A percentile compares a stretch with the other conserved stretches of the same genome.
Evolutionary conservation across 2,113 vertebrate genomes (phyloP).

Genomic region (Tragulus kanchil): DNA sequence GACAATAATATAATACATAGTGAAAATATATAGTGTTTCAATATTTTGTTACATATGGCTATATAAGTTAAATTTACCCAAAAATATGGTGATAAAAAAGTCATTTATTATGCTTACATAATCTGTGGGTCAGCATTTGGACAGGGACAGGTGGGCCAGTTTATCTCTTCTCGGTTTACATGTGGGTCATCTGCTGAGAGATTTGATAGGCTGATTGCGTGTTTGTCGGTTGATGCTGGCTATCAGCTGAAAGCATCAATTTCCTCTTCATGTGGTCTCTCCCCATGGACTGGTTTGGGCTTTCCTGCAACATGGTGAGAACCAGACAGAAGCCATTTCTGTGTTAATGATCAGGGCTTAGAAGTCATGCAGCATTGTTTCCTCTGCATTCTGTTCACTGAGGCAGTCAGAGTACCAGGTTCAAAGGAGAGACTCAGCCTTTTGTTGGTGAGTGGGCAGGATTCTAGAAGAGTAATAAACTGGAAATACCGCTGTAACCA

Average conservation of each 20-base stretch:
- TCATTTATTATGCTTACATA: neutral
- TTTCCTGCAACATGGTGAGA: neutral
- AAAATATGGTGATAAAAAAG: neutral
- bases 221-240: neutral
- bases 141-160: neutral
- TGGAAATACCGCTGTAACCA: neutral
- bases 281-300: neutral
- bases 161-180: neutral
- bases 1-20: neutral
- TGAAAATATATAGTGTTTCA: slow-evolving; percentile 25
- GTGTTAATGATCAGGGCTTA: neutral
- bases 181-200: neutral
- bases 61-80: neutral
- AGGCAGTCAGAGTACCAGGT: neutral
- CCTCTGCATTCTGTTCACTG: neutral
- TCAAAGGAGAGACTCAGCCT: neutral
- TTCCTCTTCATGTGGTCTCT: neutral
- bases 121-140: neutral
- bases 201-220: neutral
- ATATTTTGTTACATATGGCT: neutral
- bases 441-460: slow-evolving; percentile 18
- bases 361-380: neutral
- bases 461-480: neutral
- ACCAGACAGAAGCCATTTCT: neutral
- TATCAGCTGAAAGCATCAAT: neutral